Percentiles rank a stretch among this genome's conserved stretches.
Conservation (phyloP, 1,140 invertebrate species). For the Drepana arcuata region DNA sequence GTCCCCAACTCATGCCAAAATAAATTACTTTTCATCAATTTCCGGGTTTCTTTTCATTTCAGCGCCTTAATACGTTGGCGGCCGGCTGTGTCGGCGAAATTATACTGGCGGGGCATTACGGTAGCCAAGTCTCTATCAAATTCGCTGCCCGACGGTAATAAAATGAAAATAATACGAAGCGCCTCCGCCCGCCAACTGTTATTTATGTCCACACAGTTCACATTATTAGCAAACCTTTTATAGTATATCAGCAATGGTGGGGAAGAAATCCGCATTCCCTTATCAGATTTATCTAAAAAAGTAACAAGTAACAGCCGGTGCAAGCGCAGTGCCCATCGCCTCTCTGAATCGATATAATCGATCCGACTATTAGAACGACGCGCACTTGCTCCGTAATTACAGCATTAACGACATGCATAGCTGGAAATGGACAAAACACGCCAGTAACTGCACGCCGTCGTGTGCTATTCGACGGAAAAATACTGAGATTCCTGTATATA, state of each 20-base stretch:
- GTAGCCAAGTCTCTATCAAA: constrained; percentile 57
- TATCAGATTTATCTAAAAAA: too few relatives aligned
- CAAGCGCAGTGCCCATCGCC: constrained; percentile 1
- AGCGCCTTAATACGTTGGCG: constrained; percentile 45
- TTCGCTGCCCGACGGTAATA: constrained; percentile 49
- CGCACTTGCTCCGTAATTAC: constrained; percentile 36
- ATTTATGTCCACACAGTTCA: constrained; percentile 46
- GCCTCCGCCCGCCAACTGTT: constrained; percentile 28
- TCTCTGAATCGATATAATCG: constrained; percentile 24
- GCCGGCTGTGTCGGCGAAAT: constrained; percentile 44
- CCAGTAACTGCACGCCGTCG: constrained; percentile 17
- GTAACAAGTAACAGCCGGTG: neutral
- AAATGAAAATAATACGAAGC: constrained; percentile 54
- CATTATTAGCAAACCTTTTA: constrained; percentile 39
- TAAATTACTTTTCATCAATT: constrained; percentile 50
- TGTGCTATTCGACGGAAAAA: constrained; percentile 31
- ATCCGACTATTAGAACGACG: constrained; percentile 30
- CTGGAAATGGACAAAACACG: constrained; percentile 45
- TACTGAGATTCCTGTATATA: constrained; percentile 20
- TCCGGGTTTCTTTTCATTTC: constrained; percentile 48
- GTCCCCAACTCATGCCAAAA: constrained; percentile 30
- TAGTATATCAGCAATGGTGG: constrained; percentile 22
- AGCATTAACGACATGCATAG: constrained; percentile 31
- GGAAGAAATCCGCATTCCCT: too few relatives aligned
- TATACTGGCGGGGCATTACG: constrained; percentile 40